phyloP scores from a whole-genome alignment of 2,888 invertebrate species.

The Adelognathus sp. region DNA sequence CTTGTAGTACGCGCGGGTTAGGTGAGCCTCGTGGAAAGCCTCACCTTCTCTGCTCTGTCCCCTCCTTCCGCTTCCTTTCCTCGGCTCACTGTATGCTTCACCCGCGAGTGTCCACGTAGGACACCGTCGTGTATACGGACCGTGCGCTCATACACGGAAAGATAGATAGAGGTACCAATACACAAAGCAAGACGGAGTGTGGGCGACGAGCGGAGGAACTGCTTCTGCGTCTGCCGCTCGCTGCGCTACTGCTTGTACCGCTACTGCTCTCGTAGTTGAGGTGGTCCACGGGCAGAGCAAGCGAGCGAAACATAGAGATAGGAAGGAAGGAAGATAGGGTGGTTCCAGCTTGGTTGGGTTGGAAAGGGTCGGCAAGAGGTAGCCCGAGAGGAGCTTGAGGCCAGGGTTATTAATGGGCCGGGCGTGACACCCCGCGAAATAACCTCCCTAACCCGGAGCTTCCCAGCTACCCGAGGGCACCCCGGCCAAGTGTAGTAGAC shows the following conservation, averaged over 20 bases:
- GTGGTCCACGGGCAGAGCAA: slow-evolving; percentile 43
- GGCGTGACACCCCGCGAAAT: slow-evolving; percentile 78
- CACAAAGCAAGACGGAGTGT: slow-evolving; percentile 49
- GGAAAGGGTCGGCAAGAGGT: slow-evolving; percentile 51
- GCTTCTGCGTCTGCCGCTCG: slow-evolving; percentile 45
- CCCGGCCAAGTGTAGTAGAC: slow-evolving; percentile 25
- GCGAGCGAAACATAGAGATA: slow-evolving; percentile 20
- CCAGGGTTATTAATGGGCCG: slow-evolving; percentile 75
- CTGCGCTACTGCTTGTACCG: no score
- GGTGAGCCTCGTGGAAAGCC: slow-evolving; percentile 49
- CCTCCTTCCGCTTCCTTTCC: background rate
- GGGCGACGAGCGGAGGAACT: slow-evolving; percentile 46
- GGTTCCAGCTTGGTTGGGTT: slow-evolving; percentile 25
- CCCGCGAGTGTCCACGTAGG: slow-evolving; percentile 35
- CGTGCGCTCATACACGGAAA: slow-evolving; percentile 41
- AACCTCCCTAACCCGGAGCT: slow-evolving; percentile 68
- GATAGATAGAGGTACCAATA: slow-evolving; percentile 45
- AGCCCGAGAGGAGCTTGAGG: slow-evolving; percentile 56
- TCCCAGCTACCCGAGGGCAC: slow-evolving; percentile 20
- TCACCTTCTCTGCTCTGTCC: slow-evolving; percentile 11
- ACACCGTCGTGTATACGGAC: slow-evolving; percentile 20
- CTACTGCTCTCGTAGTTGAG: slow-evolving; percentile 24
- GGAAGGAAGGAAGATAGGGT: slow-evolving; percentile 45
- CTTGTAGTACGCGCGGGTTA: slow-evolving; percentile 62
- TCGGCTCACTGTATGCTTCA: slow-evolving; percentile 38